A percentile compares a stretch with the other conserved stretches of the same genome.
phyloP scores from a whole-genome alignment of 2,797 vertebrate species.

The Meriones psammophilus region DNA sequence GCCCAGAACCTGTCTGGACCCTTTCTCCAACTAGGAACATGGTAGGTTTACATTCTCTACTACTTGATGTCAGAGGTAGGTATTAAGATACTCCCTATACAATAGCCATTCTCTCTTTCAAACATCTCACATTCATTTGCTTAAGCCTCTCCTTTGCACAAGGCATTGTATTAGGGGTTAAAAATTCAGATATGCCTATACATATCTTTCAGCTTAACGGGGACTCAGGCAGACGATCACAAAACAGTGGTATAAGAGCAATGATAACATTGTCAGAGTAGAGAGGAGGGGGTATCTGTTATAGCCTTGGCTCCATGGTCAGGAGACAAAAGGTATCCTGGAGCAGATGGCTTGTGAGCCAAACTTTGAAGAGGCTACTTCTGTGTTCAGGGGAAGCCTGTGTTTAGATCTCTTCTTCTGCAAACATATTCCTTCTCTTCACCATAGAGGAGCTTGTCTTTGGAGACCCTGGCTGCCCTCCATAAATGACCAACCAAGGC shows the following conservation, averaged over 20 bases:
- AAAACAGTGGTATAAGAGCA: slow-evolving; percentile 31
- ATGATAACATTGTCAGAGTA: slow-evolving; percentile 10
- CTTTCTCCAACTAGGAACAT: slow-evolving; percentile 18
- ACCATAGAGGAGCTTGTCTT: slow-evolving; percentile 81
- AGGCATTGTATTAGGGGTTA: slow-evolving; percentile 16
- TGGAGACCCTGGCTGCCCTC: slow-evolving; percentile 93
- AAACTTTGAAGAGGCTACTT: background rate
- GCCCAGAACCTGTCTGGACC: background rate
- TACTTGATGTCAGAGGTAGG: background rate
- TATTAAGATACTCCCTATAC: background rate
- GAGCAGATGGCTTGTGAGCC: background rate
- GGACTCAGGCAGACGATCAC: slow-evolving; percentile 31
- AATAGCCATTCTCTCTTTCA: slow-evolving; percentile 7
- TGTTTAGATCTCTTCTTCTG: background rate
- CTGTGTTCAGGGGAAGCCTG: background rate
- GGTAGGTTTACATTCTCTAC: background rate
- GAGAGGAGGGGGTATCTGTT: background rate
- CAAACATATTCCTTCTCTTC: slow-evolving; percentile 23
- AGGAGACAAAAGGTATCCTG: slow-evolving; percentile 12
- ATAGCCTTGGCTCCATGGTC: background rate
- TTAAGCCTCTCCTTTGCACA: background rate
- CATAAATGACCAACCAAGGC: slow-evolving; percentile 72
- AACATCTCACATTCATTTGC: slow-evolving; percentile 46
- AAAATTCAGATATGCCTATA: slow-evolving; percentile 2
- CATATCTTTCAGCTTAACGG: slow-evolving; percentile 21